These are phyloP conservation scores for Plagodis dolabraria DNA, from an alignment of 2,888 invertebrate species.

Conservation along the genomic window DNA sequence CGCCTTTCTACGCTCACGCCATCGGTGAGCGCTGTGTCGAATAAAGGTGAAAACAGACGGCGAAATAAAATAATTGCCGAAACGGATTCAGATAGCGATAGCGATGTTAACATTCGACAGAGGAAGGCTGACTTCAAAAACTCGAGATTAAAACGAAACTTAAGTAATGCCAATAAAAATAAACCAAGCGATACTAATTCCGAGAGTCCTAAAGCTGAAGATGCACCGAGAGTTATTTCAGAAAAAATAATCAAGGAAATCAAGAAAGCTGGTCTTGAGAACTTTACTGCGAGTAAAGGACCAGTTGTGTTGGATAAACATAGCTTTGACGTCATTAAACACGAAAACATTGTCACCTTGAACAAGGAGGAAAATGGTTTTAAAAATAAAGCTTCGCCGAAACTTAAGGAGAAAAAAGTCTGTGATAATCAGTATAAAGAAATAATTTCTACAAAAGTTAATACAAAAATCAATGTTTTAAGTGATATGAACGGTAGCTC, in stretches of 20 bases:
- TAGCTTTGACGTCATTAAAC: slow-evolving; percentile 43
- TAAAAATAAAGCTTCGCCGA: slow-evolving; percentile 43
- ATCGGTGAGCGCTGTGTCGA: slow-evolving; percentile 80
- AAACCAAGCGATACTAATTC: slow-evolving; percentile 63
- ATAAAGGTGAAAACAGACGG: slow-evolving; percentile 80
- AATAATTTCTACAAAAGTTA: slow-evolving; percentile 39
- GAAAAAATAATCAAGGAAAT: slow-evolving; percentile 71
- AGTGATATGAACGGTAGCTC: slow-evolving; percentile 40
- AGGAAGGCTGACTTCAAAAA: slow-evolving; percentile 78
- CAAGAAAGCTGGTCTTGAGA: slow-evolving; percentile 66
- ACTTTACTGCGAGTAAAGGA: slow-evolving; percentile 49
- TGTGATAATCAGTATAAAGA: slow-evolving; percentile 40
- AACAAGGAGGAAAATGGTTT: slow-evolving; percentile 47
- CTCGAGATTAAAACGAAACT: slow-evolving; percentile 75
- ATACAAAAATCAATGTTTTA: slow-evolving; percentile 38
- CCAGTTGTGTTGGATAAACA: slow-evolving; percentile 45
- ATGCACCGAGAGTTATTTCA: slow-evolving; percentile 62
- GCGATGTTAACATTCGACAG: slow-evolving; percentile 71
- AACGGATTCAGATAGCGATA: slow-evolving; percentile 73
- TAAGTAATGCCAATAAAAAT: slow-evolving; percentile 67
- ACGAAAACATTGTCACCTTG: slow-evolving; percentile 34
- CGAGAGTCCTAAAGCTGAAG: slow-evolving; percentile 65
- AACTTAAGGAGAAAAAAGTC: slow-evolving; percentile 40
- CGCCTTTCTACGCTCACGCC: slow-evolving; percentile 83
- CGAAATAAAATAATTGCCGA: slow-evolving; percentile 76